Evolutionary conservation across 1,140 invertebrate genomes (phyloP), one percentile per base, ranked within the genome.

Genomic region (Dreissena polymorpha): DNA sequence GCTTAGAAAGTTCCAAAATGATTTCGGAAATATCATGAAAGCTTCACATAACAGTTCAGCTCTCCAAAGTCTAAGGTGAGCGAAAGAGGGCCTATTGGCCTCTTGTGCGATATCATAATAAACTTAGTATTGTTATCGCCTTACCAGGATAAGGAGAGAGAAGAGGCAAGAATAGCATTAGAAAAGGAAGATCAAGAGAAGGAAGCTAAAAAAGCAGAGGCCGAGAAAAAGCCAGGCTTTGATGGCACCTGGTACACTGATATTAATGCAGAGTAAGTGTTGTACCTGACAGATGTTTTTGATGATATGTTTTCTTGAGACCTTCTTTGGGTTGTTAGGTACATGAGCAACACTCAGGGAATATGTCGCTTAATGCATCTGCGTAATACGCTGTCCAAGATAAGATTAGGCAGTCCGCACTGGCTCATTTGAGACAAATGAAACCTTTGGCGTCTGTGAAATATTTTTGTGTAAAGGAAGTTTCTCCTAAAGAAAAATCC

Each of bases 121-220:
- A 2, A 60, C 21, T 60, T 60, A 60, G 21, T 23, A 60, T 60
- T 18, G 2, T n/a, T 6, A 60, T 60, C 21, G 3, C 57, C 10
- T 74, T 0, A n/a, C 57, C 65, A 89, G 83, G 81, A 86, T 67
- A 84, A 89, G 84, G 39, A 83, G 83, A 86, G 87, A 93, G 77
- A 74, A 88, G 93, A 94, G 91, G 88, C 71, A 49, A 67, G 50
- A 21, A n/a, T 75, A 55, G 50, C 91, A 83, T 91, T 94, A 92
- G 93, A 94, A 84, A 83, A 83, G 88, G 94, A 91, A 80, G 92
- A 82, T 23, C 73, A 67, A 29, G 69, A 69, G 76, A 73, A 74
- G 94, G 93, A 74, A 64, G 49, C 74, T 57, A 79, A 80, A 77
- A 63, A 27, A 76, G 51, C 60, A 94, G 92, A 69, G 25, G n/a